Percentiles rank a stretch among this genome's conserved stretches.
Conservation (phyloP, 2,888 invertebrate species). For the Temnothorax ravouxi region DNA sequence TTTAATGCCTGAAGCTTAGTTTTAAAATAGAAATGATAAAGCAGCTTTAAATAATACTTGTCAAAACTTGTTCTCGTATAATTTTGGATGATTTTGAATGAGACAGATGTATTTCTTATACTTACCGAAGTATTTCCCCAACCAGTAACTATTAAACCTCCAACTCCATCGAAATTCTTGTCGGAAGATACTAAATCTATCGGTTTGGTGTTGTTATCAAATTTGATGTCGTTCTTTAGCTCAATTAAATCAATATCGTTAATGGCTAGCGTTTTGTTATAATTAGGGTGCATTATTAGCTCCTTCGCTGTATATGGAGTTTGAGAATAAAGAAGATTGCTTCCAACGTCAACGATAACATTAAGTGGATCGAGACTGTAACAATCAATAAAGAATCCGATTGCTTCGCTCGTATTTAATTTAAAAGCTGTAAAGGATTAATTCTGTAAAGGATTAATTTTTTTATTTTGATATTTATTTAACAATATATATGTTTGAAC, state of each 20-base stretch:
- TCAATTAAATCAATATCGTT: too few relatives aligned
- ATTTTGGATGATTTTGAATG: not conserved
- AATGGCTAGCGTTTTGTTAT: too few relatives aligned
- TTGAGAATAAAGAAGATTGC: not conserved
- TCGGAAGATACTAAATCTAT: constrained; percentile 47
- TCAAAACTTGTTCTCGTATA: not conserved
- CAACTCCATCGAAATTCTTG: constrained; percentile 39
- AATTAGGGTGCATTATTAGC: not conserved
- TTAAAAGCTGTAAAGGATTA: too few relatives aligned
- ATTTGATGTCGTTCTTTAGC: constrained; percentile 68
- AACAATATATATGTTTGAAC: too few relatives aligned
- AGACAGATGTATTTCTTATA: not conserved
- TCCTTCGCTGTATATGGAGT: not conserved
- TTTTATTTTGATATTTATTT: too few relatives aligned
- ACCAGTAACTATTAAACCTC: constrained; percentile 70
- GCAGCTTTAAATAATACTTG: not conserved
- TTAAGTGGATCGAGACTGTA: not conserved
- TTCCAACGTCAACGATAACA: constrained; percentile 42
- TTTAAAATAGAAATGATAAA: not conserved
- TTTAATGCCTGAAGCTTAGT: not conserved
- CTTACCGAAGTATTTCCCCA: constrained; percentile 77
- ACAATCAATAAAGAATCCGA: not conserved
- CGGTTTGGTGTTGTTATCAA: constrained; percentile 69
- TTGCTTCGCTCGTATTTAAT: not conserved
- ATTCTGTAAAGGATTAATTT: too few relatives aligned